phyloP scores from a whole-genome alignment of 2,888 invertebrate species.

The Stratiomys singularior region DNA sequence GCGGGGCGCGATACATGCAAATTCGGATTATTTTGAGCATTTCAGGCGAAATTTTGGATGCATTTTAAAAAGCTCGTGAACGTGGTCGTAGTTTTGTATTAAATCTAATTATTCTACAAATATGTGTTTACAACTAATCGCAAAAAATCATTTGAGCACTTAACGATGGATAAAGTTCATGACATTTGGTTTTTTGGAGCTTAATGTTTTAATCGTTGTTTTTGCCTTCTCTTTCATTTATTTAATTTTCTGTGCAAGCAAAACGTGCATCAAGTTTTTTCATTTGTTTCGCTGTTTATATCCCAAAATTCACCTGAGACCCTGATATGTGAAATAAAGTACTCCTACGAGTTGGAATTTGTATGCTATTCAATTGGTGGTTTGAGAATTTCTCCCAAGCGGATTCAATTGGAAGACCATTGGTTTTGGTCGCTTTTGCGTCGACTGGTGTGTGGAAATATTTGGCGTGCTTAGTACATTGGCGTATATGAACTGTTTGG shows the following conservation, averaged over 20 bases:
- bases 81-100: background rate
- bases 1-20: conserved; percentile 23
- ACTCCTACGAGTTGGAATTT: conserved; percentile 3
- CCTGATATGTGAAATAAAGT: background rate
- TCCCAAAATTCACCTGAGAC: conserved; percentile 22
- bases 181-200: background rate
- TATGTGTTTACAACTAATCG: background rate
- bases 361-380: background rate
- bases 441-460: no score
- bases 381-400: no score
- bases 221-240: background rate
- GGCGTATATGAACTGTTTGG: background rate
- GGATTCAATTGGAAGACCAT: no score
- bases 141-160: no score
- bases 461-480: background rate
- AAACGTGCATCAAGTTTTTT: background rate
- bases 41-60: conserved; percentile 39
- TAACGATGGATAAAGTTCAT: no score
- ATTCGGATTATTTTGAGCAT: conserved; percentile 27
- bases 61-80: background rate
- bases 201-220: background rate
- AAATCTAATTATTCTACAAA: background rate
- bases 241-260: background rate
- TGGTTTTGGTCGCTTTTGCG: no score
- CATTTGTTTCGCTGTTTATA: background rate